Percentiles rank a stretch among this genome's conserved stretches.
Evolutionary conservation across 1,140 invertebrate genomes (phyloP).

Genomic region (Dinoponera quadriceps): DNA sequence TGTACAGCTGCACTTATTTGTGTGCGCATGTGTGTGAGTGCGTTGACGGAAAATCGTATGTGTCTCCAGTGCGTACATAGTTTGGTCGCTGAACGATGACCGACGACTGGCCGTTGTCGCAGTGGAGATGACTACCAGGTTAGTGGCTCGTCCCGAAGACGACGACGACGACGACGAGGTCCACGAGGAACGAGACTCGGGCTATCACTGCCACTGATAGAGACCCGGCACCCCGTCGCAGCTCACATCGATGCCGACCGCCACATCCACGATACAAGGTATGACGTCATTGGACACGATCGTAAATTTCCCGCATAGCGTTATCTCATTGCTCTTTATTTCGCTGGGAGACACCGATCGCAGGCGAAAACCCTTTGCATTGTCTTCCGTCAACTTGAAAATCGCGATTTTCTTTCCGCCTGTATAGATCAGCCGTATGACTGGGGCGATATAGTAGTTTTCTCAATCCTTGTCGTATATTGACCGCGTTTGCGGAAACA

Average conservation of each 20-base stretch:
- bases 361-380: neutral
- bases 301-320: neutral
- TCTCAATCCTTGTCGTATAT: neutral
- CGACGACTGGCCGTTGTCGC: slow-evolving; percentile 65
- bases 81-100: slow-evolving; percentile 58
- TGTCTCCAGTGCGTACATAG: neutral
- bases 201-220: slow-evolving; percentile 72
- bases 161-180: slow-evolving; percentile 72
- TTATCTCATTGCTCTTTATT: too few relatives aligned
- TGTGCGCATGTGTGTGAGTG: too few relatives aligned
- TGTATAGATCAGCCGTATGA: too few relatives aligned
- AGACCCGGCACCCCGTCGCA: slow-evolving; percentile 57
- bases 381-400: neutral
- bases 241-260: slow-evolving; percentile 71
- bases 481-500: neutral
- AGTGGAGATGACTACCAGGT: slow-evolving; percentile 72
- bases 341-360: neutral
- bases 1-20: too few relatives aligned
- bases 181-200: slow-evolving; percentile 64
- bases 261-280: slow-evolving; percentile 68
- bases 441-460: neutral
- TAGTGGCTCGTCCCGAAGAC: slow-evolving; percentile 72
- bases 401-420: neutral
- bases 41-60: neutral
- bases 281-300: slow-evolving; percentile 10